phyloP scores from a whole-genome alignment of 2,113 vertebrate species.

The Zosterops hypoxanthus region DNA sequence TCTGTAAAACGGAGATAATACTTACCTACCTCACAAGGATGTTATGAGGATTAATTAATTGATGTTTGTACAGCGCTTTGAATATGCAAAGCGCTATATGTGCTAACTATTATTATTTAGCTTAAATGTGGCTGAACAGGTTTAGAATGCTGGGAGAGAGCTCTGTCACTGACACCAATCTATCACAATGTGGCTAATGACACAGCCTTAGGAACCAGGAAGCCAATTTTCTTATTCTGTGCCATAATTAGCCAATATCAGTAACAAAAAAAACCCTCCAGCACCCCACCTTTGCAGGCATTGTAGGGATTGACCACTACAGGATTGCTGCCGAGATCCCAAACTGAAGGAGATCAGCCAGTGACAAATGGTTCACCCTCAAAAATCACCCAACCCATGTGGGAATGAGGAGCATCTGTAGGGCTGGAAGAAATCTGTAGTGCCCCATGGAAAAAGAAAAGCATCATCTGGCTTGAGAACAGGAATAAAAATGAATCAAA shows the following conservation, averaged over 20 bases:
- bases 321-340: background rate
- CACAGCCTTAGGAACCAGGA: conserved; percentile 29
- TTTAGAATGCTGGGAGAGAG: conserved; percentile 46
- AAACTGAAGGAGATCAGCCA: background rate
- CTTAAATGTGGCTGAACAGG: conserved; percentile 43
- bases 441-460: background rate
- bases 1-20: conserved; percentile 72
- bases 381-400: background rate
- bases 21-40: conserved; percentile 67
- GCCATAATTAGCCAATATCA: conserved; percentile 58
- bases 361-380: background rate
- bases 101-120: conserved; percentile 62
- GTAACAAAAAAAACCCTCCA: background rate
- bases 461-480: background rate
- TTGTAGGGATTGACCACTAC: background rate
- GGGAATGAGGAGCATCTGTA: background rate
- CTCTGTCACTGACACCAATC: conserved; percentile 54
- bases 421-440: background rate
- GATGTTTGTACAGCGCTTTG: conserved; percentile 65
- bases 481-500: background rate
- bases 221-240: conserved; percentile 35
- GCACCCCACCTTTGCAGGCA: background rate
- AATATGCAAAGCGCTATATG: conserved; percentile 62
- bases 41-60: conserved; percentile 71
- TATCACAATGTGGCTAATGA: conserved; percentile 52